A percentile compares a stretch with the other conserved stretches of the same genome.
Evolutionary conservation across 2,888 invertebrate genomes (phyloP).

Genomic region (Sesamia inferens): DNA sequence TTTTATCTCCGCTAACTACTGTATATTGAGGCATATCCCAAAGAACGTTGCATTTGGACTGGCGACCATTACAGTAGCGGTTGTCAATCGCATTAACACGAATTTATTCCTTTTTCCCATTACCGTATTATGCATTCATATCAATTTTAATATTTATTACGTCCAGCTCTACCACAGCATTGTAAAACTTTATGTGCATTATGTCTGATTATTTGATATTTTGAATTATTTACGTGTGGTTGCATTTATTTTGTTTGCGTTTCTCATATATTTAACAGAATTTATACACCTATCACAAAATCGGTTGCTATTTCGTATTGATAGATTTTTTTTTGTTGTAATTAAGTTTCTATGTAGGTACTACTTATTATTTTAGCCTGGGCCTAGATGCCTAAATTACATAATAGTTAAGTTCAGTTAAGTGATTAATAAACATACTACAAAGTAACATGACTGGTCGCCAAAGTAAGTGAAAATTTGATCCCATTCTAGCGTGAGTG

Average conservation of each 20-base stretch:
- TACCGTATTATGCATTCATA: slow-evolving; percentile 67
- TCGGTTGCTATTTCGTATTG: background rate
- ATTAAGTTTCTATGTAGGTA: no score
- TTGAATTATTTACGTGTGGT: slow-evolving; percentile 48
- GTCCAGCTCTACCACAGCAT: slow-evolving; percentile 39
- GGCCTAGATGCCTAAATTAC: background rate
- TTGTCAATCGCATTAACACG: slow-evolving; percentile 69
- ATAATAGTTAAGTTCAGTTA: background rate
- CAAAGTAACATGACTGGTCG: background rate
- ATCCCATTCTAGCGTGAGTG: background rate
- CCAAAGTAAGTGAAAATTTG: background rate
- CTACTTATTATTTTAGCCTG: background rate
- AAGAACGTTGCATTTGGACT: slow-evolving; percentile 59
- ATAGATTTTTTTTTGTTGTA: background rate
- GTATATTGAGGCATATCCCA: slow-evolving; percentile 26
- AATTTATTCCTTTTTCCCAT: slow-evolving; percentile 71
- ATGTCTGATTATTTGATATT: slow-evolving; percentile 62
- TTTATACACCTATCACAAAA: background rate
- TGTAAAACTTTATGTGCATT: slow-evolving; percentile 55
- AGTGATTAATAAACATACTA: background rate
- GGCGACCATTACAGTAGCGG: slow-evolving; percentile 62
- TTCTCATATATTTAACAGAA: background rate
- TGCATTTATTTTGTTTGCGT: slow-evolving; percentile 31
- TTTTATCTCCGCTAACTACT: slow-evolving; percentile 34
- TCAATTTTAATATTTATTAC: slow-evolving; percentile 67